A percentile compares a stretch with the other conserved stretches of the same genome.
Conservation (phyloP, 2,888 invertebrate species). For the Noctua fimbriata region DNA sequence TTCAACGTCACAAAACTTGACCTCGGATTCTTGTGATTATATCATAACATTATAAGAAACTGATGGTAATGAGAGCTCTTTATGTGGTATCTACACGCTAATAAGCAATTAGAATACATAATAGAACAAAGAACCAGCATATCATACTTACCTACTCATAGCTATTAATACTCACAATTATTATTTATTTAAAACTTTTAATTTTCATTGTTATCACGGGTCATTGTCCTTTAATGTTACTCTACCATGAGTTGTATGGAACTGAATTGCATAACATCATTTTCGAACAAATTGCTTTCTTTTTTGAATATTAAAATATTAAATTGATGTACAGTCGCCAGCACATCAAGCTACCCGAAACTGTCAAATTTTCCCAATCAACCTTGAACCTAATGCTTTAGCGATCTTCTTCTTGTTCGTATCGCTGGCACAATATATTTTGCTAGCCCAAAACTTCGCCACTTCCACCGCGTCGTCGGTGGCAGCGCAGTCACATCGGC, state of each 20-base stretch:
- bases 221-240: background rate
- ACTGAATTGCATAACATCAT: background rate
- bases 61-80: constrained; percentile 23
- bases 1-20: constrained; percentile 39
- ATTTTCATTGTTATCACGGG: background rate
- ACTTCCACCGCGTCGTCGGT: no score
- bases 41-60: constrained; percentile 18
- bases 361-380: no score
- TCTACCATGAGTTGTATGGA: background rate
- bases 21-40: constrained; percentile 38
- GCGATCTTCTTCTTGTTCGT: no score
- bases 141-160: background rate
- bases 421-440: no score
- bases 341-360: no score
- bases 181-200: background rate
- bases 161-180: no score
- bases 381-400: no score
- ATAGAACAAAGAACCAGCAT: constrained; percentile 33
- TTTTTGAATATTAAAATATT: background rate
- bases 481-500: no score
- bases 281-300: background rate
- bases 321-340: no score
- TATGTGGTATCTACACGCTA: constrained; percentile 22
- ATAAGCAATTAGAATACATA: constrained; percentile 29
- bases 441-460: no score